phyloP scores from a whole-genome alignment of 2,113 vertebrate genomes.

The Rhinoptilus africanus region DNA sequence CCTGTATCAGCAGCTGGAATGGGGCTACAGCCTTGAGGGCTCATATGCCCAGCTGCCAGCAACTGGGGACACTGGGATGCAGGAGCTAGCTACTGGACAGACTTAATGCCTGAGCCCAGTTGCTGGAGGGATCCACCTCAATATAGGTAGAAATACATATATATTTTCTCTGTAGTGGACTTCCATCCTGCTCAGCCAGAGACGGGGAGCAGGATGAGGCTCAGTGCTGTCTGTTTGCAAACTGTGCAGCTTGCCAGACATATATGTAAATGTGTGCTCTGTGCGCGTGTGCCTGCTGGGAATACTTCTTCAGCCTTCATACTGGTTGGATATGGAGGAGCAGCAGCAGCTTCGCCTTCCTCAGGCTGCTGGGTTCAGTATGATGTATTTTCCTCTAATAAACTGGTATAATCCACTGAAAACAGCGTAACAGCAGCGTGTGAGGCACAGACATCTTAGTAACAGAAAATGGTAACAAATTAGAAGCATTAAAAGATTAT shows the following conservation, averaged over 20 bases:
- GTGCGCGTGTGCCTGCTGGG: background rate
- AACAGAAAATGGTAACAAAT: background rate
- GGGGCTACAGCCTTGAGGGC: fast-evolving
- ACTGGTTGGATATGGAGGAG: background rate
- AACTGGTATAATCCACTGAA: background rate
- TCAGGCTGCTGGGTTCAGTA: background rate
- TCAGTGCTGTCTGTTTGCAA: fast-evolving
- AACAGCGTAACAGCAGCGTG: background rate
- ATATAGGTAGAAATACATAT: background rate
- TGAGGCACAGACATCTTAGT: background rate
- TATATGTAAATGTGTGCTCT: background rate
- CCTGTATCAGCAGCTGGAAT: background rate
- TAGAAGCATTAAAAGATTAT: background rate
- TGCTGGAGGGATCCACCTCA: background rate
- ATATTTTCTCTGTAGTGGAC: background rate
- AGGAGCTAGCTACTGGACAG: background rate
- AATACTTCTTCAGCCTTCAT: background rate
- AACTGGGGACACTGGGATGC: background rate
- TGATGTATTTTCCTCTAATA: background rate
- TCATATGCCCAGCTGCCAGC: background rate
- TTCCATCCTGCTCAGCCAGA: background rate
- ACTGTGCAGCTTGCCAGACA: background rate
- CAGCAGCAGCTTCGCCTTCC: background rate
- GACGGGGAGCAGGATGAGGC: background rate
- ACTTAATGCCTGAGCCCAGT: background rate